phyloP scores from a whole-genome alignment of 2,797 vertebrate genomes.

The Kryptopterus vitreolus region DNA sequence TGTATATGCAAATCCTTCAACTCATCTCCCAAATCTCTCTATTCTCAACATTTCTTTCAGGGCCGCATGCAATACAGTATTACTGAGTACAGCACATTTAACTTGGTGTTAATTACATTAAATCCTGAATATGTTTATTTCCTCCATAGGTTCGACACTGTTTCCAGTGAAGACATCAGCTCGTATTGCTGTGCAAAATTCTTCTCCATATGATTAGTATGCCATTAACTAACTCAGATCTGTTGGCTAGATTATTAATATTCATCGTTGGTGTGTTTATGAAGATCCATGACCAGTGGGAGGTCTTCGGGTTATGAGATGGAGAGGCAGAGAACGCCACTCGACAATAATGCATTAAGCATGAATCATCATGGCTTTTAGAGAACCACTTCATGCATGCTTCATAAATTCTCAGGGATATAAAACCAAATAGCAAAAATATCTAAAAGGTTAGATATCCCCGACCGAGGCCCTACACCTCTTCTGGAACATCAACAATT shows the following conservation, averaged over 20 bases:
- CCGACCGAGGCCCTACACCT: background rate
- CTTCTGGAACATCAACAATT: background rate
- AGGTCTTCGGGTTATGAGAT: background rate
- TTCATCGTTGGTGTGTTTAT: background rate
- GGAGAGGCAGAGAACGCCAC: background rate
- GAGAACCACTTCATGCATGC: background rate
- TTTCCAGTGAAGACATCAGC: background rate
- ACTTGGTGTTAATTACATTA: background rate
- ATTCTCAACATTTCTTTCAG: background rate
- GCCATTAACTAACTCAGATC: background rate
- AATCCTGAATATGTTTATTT: background rate
- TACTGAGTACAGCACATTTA: background rate
- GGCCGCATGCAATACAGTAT: background rate
- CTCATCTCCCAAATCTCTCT: background rate
- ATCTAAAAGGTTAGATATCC: background rate
- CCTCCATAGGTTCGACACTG: background rate
- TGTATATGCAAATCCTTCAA: background rate
- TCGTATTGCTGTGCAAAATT: background rate
- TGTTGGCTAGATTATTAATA: background rate
- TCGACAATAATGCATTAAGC: background rate
- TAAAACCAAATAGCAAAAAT: background rate
- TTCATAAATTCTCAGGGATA: background rate
- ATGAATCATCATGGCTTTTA: background rate
- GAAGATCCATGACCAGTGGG: background rate
- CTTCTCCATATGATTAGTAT: background rate